Conservation (phyloP, 2,797 vertebrate genomes). For the Bradypus variegatus region DNA sequence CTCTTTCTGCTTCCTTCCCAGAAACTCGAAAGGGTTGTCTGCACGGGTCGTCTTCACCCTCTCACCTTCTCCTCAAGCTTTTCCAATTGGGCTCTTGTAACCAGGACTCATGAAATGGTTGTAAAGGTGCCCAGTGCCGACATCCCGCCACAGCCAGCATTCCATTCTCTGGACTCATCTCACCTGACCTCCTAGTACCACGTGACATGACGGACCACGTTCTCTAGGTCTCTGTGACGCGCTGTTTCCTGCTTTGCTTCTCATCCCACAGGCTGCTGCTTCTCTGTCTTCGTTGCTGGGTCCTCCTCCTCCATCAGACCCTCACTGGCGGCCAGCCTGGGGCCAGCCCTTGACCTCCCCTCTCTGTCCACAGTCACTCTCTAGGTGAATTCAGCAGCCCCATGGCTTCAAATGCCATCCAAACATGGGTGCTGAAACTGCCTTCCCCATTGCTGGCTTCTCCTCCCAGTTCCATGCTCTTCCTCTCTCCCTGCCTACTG, state of each 20-base stretch:
- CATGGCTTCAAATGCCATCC: not conserved
- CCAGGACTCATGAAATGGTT: fast-evolving
- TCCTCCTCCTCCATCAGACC: too few species aligned
- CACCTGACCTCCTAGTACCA: too few species aligned
- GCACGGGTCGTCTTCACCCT: too few species aligned
- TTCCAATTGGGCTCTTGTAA: too few species aligned
- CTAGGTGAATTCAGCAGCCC: not conserved
- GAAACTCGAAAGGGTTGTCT: not conserved
- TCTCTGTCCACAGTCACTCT: too few species aligned
- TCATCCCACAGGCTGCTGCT: too few species aligned
- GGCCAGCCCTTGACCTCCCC: too few species aligned
- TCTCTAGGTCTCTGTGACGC: too few species aligned
- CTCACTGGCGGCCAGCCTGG: too few species aligned
- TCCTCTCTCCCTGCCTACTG: too few species aligned
- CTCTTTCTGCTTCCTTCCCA: not conserved
- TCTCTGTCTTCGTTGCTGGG: not conserved
- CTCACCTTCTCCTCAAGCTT: not conserved
- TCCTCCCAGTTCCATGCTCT: not conserved
- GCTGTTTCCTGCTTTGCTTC: not conserved
- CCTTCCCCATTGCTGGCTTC: not conserved
- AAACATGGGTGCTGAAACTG: too few species aligned
- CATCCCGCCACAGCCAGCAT: not conserved
- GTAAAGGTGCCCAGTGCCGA: not conserved
- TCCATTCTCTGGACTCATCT: not conserved
- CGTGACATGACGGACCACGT: not conserved